Evolutionary conservation across 2,888 invertebrate genomes (phyloP), one percentile per base, ranked within the genome.

Genomic region (Leptogaster cylindrica): DNA sequence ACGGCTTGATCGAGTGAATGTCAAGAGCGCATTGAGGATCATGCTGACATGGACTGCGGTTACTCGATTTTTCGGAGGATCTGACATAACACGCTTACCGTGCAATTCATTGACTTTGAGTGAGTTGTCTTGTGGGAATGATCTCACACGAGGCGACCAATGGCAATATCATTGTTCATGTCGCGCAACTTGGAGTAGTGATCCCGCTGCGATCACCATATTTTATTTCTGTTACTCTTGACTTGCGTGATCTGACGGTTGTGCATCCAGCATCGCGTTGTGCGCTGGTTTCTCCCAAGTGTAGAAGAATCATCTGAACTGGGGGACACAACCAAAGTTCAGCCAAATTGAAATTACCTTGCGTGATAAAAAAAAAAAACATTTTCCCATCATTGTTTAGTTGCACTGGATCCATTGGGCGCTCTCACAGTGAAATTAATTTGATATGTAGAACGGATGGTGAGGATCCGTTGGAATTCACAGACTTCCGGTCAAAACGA

Each of bases 1-100:
- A 28, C 16, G 44, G 61, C 61, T 41, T 61, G 61, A 61, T 61
- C 39, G 39, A 27, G 10, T 23, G 23, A 41, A 28, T 52, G 52
- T 52, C 31, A 31, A 52, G 52, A 52, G 27, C 20, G 18, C 46
- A 46, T 31, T 8, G 31, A 7, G 6, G 31, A 18, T 18, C 20
- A 7, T 18, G 44, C 18, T 8, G 44, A 18, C 44, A 18, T 44
- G 5, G 44, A 44, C 44, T 52, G 33, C 52, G 31, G 52, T 52
- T 52, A 52, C 3, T 6, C 10, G 14, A 52, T 3, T 33, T n/a
- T n/a, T 3, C 18, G 14, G n/a, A 20, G 33, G 3, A 2, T 52
- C 52, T 52, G 52, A 52, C 33, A 52, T 52, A 52, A 52, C 52
- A 31, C 14, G 31, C 18, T 27, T 28, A 23, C 12, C 46, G 46